A percentile compares a stretch with the other conserved stretches of the same genome.
phyloP scores from a whole-genome alignment of 2,888 invertebrate species.

The Ectemnius cavifrons region DNA sequence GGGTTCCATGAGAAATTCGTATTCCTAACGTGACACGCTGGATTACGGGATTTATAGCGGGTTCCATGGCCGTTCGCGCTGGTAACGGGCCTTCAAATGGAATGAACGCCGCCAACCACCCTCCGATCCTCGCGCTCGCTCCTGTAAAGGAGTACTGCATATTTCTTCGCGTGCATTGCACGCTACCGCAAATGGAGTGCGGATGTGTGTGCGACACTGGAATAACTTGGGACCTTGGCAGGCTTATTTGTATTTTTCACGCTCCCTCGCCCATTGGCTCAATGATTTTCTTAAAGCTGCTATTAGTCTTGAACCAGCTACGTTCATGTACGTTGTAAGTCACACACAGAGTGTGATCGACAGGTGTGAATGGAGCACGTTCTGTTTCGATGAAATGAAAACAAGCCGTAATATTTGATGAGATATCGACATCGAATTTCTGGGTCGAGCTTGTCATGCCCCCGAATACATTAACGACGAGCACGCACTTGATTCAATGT shows the following conservation, averaged over 20 bases:
- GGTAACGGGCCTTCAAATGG: conserved; percentile 45
- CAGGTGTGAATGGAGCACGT: too few species aligned
- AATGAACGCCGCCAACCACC: conserved; percentile 30
- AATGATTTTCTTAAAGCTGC: conserved; percentile 2
- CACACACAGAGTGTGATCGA: too few species aligned
- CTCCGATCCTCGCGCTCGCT: conserved; percentile 21
- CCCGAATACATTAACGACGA: too few species aligned
- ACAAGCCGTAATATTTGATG: background rate
- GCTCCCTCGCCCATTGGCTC: background rate
- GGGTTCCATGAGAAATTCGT: conserved; percentile 60
- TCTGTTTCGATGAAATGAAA: too few species aligned
- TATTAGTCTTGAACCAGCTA: too few species aligned
- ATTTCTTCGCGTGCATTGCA: conserved; percentile 4
- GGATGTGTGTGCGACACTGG: conserved; percentile 9
- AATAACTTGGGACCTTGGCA: background rate
- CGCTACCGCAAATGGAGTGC: conserved; percentile 17
- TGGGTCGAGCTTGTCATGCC: too few species aligned
- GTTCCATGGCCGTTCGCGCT: conserved; percentile 34
- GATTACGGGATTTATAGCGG: conserved; percentile 64
- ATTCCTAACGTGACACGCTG: conserved; percentile 61
- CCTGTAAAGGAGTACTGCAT: conserved; percentile 20
- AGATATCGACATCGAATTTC: conserved; percentile 2
- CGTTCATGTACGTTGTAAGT: too few species aligned
- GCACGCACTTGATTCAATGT: too few species aligned
- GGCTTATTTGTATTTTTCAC: conserved; percentile 21